Evolutionary conservation across 2,797 vertebrate genomes (phyloP).

Genomic region (Chiroxiphia lanceolata): DNA sequence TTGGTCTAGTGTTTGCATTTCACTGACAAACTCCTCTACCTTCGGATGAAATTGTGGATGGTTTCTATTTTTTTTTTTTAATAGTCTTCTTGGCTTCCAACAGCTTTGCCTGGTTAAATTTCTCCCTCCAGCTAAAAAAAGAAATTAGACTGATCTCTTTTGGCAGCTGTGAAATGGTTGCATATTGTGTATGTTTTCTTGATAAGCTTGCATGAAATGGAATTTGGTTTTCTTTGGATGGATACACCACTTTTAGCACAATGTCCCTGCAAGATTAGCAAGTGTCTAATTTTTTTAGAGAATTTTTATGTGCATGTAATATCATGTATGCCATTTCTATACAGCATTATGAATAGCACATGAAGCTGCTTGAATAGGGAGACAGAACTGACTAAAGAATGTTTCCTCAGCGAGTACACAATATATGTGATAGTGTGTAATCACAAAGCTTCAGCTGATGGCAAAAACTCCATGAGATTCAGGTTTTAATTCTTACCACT

Average conservation of each 20-base stretch:
- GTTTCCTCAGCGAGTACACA: not conserved
- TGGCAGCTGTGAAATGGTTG: constrained; percentile 63
- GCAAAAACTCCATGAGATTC: not conserved
- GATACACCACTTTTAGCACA: constrained; percentile 30
- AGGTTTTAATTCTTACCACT: not conserved
- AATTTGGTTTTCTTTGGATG: constrained; percentile 47
- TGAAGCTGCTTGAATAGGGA: not conserved
- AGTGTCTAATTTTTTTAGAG: not conserved
- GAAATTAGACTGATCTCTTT: constrained; percentile 51
- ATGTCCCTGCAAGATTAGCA: constrained; percentile 21
- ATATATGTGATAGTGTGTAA: not conserved
- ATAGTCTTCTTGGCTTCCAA: constrained; percentile 32
- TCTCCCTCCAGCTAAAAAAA: constrained; percentile 52
- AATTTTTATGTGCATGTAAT: not conserved
- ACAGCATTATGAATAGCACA: not conserved
- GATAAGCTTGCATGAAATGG: constrained; percentile 47
- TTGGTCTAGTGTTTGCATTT: not conserved
- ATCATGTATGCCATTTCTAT: not conserved
- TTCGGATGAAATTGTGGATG: not conserved
- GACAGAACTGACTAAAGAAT: not conserved
- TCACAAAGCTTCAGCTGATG: not conserved
- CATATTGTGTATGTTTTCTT: constrained; percentile 48
- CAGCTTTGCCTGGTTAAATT: constrained; percentile 42
- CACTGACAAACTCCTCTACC: not conserved
- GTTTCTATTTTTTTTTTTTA: not conserved